Base-by-base conservation (phyloP, 2,888 invertebrate genomes). In the Physocephala rufipes region DNA sequence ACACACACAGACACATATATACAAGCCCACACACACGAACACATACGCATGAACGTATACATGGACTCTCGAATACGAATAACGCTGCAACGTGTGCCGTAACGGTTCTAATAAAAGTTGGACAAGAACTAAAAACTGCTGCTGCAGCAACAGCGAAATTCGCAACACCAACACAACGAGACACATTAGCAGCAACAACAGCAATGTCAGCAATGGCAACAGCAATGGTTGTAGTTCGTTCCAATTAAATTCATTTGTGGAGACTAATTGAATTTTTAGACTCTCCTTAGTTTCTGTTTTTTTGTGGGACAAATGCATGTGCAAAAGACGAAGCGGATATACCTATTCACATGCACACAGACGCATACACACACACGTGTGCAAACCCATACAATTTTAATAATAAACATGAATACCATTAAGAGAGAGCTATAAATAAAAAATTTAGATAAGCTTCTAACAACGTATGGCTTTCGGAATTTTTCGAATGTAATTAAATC, bases 161-260 rank as follows among this genome's bases (percentile, higher is more conserved):
- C 4, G 9, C 36, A 36, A 36, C 15, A 16, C 15, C 28, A 58
- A 15, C 21, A 13, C 26, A 26, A 15, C 24, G 55, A 30, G 26
- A 2, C 24, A 51, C 15, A 26, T 15, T 9, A 7, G 9, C 24
- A 58, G 24, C 26, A 45, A 58, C 13, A 53, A 51, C 55, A 15
- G 30, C 13, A 47, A n/a, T 13, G 45, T 24, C 24, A 21, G 19
- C n/a, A 59, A 36, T 9, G 30, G 59, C 28, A n/a, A 30, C 2
- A 24, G 66, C 43, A 19, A 47, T 45, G 47, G 67, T 43, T 24
- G 59, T 26, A 59, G 45, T 67, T 67, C 55, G 67, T 15, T 9
- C 72, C 74, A 78, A 78, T 78, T 78, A 73, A 78, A 77, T 78
- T 74, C 75, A 73, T 71, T 71, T 73, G 62, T 76, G 77, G 74